Conservation (phyloP, 1,140 invertebrate genomes). For the Contarinia nasturtii region DNA sequence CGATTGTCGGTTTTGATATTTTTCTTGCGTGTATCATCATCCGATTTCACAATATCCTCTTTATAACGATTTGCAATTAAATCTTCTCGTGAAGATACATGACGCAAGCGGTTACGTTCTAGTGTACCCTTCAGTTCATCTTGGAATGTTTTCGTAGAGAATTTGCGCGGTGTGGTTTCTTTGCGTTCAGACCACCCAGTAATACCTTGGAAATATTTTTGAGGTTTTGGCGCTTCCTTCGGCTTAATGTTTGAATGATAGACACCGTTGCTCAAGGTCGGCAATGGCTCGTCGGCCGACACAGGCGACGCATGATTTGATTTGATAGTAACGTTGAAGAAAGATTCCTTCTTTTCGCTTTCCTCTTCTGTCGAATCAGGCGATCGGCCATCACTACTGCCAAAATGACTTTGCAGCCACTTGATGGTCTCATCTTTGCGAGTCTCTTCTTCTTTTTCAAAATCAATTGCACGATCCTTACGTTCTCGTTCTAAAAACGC, state of each 20-base stretch:
- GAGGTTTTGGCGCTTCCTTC: constrained; percentile 18
- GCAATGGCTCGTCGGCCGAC: constrained; percentile 8
- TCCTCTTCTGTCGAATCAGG: constrained; percentile 39
- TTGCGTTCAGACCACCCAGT: constrained; percentile 56
- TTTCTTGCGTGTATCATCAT: neutral
- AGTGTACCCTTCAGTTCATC: constrained; percentile 22
- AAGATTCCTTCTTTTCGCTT: constrained; percentile 42
- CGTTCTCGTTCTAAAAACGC: constrained; percentile 32
- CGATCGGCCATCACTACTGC: constrained; percentile 62
- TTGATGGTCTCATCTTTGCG: constrained; percentile 72
- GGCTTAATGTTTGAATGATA: constrained; percentile 18
- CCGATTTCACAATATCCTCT: neutral
- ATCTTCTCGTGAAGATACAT: constrained; percentile 7
- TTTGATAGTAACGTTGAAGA: constrained; percentile 61
- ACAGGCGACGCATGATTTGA: constrained; percentile 30
- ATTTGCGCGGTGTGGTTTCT: constrained; percentile 15
- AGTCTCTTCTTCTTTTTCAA: constrained; percentile 73
- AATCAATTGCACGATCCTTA: constrained; percentile 60
- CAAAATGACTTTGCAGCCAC: constrained; percentile 78
- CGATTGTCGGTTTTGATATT: neutral
- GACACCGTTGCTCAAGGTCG: constrained; percentile 1
- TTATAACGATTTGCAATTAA: neutral
- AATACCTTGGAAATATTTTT: constrained; percentile 46
- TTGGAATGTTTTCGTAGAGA: constrained; percentile 19
- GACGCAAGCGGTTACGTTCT: constrained; percentile 15